A percentile compares a stretch with the other conserved stretches of the same genome.
Conservation (phyloP, 1,140 invertebrate species). For the Brachionus rotundiformis region DNA sequence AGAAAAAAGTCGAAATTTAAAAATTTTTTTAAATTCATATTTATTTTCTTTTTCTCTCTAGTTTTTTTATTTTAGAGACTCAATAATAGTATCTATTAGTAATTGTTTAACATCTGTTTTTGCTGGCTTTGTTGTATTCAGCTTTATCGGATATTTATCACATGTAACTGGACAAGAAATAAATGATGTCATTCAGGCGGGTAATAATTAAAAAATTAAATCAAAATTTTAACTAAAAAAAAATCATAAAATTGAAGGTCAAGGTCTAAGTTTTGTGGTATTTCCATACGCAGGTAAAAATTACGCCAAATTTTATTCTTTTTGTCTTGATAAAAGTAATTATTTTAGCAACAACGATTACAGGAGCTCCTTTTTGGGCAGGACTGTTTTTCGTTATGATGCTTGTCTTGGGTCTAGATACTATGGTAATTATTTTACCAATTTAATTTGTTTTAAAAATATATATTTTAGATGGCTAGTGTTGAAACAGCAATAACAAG, state of each 20-base stretch:
- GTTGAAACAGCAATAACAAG: slow-evolving; percentile 76
- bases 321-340: neutral
- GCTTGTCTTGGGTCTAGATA: slow-evolving; percentile 42
- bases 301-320: slow-evolving; percentile 65
- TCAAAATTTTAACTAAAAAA: neutral
- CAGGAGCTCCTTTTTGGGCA: slow-evolving; percentile 52
- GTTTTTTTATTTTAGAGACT: slow-evolving; percentile 42
- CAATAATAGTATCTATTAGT: slow-evolving; percentile 18
- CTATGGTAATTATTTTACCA: slow-evolving; percentile 52
- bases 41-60: no score
- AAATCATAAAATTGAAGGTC: slow-evolving; percentile 64
- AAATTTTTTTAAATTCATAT: neutral
- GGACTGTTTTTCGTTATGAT: slow-evolving; percentile 49
- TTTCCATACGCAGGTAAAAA: slow-evolving; percentile 89
- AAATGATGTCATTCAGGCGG: slow-evolving; percentile 78
- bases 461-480: slow-evolving; percentile 70
- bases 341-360: slow-evolving; percentile 7
- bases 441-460: neutral
- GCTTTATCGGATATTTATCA: slow-evolving; percentile 97
- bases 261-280: slow-evolving; percentile 90
- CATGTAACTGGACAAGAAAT: slow-evolving; percentile 76
- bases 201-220: slow-evolving; percentile 53
- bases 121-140: slow-evolving; percentile 96
- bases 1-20: neutral
- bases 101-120: slow-evolving; percentile 44